Base-by-base conservation (phyloP, 2,888 invertebrate genomes). In the Drosophila mimica region DNA sequence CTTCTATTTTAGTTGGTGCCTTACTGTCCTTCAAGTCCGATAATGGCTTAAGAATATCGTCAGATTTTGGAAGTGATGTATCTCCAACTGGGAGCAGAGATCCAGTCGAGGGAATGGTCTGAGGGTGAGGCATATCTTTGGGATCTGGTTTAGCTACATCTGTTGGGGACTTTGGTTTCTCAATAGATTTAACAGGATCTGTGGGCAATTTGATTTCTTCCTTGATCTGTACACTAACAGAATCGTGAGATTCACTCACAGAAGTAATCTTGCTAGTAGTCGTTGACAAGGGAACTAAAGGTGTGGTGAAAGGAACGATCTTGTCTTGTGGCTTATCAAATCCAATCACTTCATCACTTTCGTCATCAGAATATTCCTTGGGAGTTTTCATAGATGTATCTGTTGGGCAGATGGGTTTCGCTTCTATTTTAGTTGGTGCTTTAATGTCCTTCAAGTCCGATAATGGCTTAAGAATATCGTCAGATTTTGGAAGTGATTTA, bases 161-260 rank as follows among this genome's bases (percentile, higher is more conserved):
- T 36, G 57, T 31, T 8, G 61, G 65, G 0, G 65, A 57, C 57
- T 56, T 65, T 20, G 58, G 63, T 17, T 61, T 64, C 17, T 52
- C 62, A 46, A 58, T 52, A 17, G 34, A 11, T 9, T n/a, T 25
- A 13, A 34, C 4, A 13, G 13, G 4, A 34, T 34, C 34, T 17
- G 20, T 58, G n/a, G 65, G 65, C 11, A 51, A 25, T 25, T 58
- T 51, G 8, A 64, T 28, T 49, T 49, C 31, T 8, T 64, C 57
- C 20, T 64, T 48, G 1, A 56, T 31, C 38, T 40, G 48, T 9
- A 60, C 34, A 34, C 53, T 46, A 9, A 53, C 34, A 13, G 62
- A 43, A 34, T 62, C 43, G 2, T 15, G 62, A n/a, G 62, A 53
- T 15, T 62, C 53, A 43, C 28, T 28, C n/a, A 54, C 36, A 20